Evolutionary conservation across 2,888 invertebrate species (phyloP), one percentile per base, ranked within the genome.

Genomic region (Lycaena phlaeas): DNA sequence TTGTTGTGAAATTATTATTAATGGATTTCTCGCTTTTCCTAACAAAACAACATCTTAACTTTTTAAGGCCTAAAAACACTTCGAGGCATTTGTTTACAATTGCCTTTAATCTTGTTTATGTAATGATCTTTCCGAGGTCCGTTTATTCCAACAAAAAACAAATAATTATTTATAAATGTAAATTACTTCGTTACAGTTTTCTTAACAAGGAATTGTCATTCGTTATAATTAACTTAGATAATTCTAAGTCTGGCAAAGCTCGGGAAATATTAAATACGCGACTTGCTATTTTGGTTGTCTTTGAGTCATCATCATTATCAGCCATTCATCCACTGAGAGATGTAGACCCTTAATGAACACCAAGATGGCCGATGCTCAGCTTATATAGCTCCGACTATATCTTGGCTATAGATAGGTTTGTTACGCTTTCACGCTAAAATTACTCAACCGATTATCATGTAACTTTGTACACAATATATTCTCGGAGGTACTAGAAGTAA

Each of bases 101-200:
- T 12, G 27, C 11, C 27, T 27, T 22, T 34, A 34, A 34, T 34
- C 34, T 34, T 14, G 34, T 34, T 34, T 7, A 31, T n/a, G 10
- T 12, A 31, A 34, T 11, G 12, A 11, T 18, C 22, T 22, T n/a
- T n/a, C n/a, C 22, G 22, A 22, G 22, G 3, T 5, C 22, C n/a
- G n/a, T n/a, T n/a, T n/a, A n/a, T n/a, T n/a, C n/a, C 22, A 2
- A 22, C 22, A 9, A 22, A 22, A n/a, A 22, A 22, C 22, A 22
- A 22, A 6, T 22, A 22, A 7, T 22, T 22, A 22, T 9, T 22
- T 22, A 2, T 22, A 22, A 22, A 22, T 22, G 7, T 22, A 2
- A 22, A 22, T 22, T 7, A 22, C 2, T 2, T 22, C 7, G 5
- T 22, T 2, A 7, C 7, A 9, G 22, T 22, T 22, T 22, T 22